phyloP scores from a whole-genome alignment of 2,888 invertebrate species.

The Seira sanloemensis region DNA sequence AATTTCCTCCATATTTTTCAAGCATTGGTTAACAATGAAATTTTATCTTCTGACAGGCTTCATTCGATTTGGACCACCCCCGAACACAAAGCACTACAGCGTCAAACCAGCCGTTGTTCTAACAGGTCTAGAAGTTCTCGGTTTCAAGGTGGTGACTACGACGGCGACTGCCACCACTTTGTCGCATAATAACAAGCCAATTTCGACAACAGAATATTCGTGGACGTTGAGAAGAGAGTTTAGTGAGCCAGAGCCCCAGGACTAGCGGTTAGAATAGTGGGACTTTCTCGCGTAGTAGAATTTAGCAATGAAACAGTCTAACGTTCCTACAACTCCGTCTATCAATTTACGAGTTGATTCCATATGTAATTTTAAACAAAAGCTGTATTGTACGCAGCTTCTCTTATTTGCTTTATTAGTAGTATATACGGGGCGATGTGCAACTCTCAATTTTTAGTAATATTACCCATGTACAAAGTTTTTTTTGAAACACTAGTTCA shows the following conservation, averaged over 20 bases:
- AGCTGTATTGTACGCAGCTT: too few species aligned
- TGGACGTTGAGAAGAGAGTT: slow-evolving; percentile 96
- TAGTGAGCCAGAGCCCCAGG: slow-evolving; percentile 85
- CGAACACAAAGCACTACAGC: slow-evolving; percentile 48
- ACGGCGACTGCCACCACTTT: slow-evolving; percentile 76
- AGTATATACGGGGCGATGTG: background rate
- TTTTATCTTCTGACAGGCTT: slow-evolving; percentile 61
- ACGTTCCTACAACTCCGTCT: too few species aligned
- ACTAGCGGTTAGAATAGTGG: slow-evolving; percentile 51
- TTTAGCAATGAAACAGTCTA: too few species aligned
- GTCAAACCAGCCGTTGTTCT: slow-evolving; percentile 81
- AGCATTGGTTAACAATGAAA: background rate
- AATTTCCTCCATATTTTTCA: too few species aligned
- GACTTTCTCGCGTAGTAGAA: too few species aligned
- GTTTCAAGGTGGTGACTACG: slow-evolving; percentile 91
- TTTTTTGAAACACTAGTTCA: slow-evolving; percentile 48
- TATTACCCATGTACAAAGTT: slow-evolving; percentile 29
- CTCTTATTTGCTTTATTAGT: too few species aligned
- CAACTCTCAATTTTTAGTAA: slow-evolving; percentile 6
- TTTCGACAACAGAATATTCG: slow-evolving; percentile 90
- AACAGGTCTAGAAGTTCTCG: slow-evolving; percentile 90
- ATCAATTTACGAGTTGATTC: too few species aligned
- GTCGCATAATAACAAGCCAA: slow-evolving; percentile 44
- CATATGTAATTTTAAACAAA: too few species aligned
- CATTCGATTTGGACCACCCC: slow-evolving; percentile 68